These are phyloP conservation scores for Microvelia longipes DNA, from an alignment of 1,140 invertebrate species.

Conservation along the genomic window DNA sequence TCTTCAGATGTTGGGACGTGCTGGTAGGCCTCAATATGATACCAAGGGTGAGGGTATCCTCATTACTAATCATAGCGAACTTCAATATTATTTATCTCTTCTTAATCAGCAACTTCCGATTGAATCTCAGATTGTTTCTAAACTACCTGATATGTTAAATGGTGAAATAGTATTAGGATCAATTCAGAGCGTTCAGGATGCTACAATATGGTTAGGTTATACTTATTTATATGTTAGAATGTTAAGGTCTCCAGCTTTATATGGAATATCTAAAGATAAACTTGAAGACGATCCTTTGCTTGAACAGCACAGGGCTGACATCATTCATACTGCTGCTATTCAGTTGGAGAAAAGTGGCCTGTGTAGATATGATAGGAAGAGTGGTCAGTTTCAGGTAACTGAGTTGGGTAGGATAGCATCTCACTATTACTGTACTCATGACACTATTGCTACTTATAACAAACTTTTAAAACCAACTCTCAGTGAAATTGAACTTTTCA, in stretches of 20 bases:
- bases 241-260: constrained; percentile 69
- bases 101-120: constrained; percentile 92
- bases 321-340: constrained; percentile 92
- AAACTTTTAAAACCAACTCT: constrained; percentile 90
- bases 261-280: constrained; percentile 73
- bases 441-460: constrained; percentile 94
- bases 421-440: constrained; percentile 94
- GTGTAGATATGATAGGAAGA: constrained; percentile 90
- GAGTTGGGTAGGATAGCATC: constrained; percentile 94
- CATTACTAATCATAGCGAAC: constrained; percentile 95
- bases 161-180: constrained; percentile 95
- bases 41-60: constrained; percentile 97
- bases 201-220: constrained; percentile 90
- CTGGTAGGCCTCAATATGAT: constrained; percentile 96
- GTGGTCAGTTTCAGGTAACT: constrained; percentile 79
- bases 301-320: constrained; percentile 79
- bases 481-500: constrained; percentile 93
- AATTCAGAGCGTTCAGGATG: constrained; percentile 87
- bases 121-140: constrained; percentile 67
- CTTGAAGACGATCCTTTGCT: constrained; percentile 64
- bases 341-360: constrained; percentile 80
- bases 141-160: constrained; percentile 91
- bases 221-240: constrained; percentile 92
- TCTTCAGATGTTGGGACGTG: constrained; percentile 90
- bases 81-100: constrained; percentile 95